Evolutionary conservation across 1,140 invertebrate genomes (phyloP).

Genomic region (Trichomalopsis sarcophagae): DNA sequence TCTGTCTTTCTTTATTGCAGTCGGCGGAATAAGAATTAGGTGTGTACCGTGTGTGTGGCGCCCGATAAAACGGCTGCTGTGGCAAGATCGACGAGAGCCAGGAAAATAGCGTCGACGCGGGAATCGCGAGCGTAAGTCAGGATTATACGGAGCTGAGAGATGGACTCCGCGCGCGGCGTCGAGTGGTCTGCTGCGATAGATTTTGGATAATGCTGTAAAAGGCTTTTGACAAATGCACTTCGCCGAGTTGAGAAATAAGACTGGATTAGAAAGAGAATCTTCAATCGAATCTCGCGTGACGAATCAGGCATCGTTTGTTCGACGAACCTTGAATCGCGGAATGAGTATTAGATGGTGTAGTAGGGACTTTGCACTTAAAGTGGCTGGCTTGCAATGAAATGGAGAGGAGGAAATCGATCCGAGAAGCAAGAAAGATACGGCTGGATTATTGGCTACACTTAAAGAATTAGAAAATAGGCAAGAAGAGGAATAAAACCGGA

Average conservation of each 20-base stretch:
- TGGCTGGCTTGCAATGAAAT: neutral
- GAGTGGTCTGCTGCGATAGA: neutral
- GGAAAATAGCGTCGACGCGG: neutral
- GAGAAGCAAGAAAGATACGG: neutral
- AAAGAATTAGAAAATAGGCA: neutral
- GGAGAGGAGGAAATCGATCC: neutral
- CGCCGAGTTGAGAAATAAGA: no score
- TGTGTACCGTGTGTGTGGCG: neutral
- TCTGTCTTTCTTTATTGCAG: conserved; percentile 29
- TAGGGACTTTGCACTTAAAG: neutral
- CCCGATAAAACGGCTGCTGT: neutral
- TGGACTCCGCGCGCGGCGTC: neutral
- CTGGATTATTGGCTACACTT: conserved; percentile 6
- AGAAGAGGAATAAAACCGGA: neutral
- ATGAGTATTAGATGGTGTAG: neutral
- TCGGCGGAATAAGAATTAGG: neutral
- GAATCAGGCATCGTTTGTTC: neutral
- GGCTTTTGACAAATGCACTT: no score
- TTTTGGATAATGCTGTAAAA: neutral
- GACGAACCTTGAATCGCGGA: neutral
- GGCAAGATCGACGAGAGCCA: neutral
- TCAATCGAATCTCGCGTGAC: neutral
- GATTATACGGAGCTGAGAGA: neutral
- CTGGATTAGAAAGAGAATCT: no score
- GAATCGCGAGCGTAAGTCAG: neutral